Conservation (phyloP, 2,888 invertebrate species). For the Deilephila elpenor region DNA sequence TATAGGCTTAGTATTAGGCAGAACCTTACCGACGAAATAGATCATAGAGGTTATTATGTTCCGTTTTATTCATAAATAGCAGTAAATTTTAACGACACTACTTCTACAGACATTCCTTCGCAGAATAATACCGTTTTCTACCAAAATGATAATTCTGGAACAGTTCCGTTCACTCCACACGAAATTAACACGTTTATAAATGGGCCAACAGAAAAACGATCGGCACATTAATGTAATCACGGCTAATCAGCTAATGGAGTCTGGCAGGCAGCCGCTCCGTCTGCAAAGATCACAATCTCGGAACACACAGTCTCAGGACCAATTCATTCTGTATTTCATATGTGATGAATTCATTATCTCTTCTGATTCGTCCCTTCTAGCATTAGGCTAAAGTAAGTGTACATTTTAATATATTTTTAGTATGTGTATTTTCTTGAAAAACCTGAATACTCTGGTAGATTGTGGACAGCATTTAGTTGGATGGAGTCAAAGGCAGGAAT, state of each 20-base stretch:
- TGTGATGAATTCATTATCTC: slow-evolving; percentile 16
- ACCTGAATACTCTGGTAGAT: background rate
- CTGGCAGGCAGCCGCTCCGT: slow-evolving; percentile 55
- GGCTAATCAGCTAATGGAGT: slow-evolving; percentile 75
- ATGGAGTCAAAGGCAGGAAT: no score
- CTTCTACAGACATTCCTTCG: no score
- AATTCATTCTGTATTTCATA: slow-evolving; percentile 21
- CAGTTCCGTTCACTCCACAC: background rate
- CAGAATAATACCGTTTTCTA: no score
- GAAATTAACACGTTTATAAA: slow-evolving; percentile 24
- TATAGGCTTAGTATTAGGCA: no score
- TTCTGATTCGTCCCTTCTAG: background rate
- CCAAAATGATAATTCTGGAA: background rate
- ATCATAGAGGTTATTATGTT: no score
- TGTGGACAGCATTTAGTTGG: no score
- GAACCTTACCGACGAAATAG: no score
- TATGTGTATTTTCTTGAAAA: background rate
- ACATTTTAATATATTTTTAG: background rate
- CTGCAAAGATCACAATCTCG: slow-evolving; percentile 65
- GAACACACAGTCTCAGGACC: slow-evolving; percentile 37
- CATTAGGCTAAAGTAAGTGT: background rate
- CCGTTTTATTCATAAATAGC: no score
- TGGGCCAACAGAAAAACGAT: slow-evolving; percentile 43
- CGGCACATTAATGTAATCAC: slow-evolving; percentile 57
- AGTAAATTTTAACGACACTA: no score